phyloP scores from a whole-genome alignment of 53 echinoderm and acorn worm genomes.

The Apostichopus leukothele region DNA sequence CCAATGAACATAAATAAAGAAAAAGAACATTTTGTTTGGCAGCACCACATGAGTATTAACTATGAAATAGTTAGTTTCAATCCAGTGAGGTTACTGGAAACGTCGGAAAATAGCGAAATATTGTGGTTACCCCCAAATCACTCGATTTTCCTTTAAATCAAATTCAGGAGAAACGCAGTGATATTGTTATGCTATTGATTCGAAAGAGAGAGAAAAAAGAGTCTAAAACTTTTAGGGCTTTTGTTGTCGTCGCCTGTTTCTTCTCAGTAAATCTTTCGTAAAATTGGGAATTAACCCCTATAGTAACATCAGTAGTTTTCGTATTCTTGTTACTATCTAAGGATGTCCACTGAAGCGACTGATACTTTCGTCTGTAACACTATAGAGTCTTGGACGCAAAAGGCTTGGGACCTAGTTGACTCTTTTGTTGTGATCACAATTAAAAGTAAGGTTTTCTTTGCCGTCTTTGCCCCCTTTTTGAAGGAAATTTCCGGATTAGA shows the following conservation, averaged over 20 bases:
- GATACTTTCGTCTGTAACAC: background rate
- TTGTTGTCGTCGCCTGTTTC: constrained; percentile 18
- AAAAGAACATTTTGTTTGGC: too few species aligned
- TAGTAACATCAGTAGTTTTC: background rate
- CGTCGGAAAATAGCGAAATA: too few species aligned
- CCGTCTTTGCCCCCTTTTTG: background rate
- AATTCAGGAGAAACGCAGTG: too few species aligned
- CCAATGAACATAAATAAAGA: too few species aligned
- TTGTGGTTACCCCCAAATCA: too few species aligned
- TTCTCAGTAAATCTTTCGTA: constrained; percentile 30
- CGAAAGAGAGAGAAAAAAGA: background rate
- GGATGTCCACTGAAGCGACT: background rate
- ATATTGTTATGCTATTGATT: too few species aligned
- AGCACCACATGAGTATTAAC: too few species aligned
- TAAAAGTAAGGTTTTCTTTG: background rate
- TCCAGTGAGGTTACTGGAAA: too few species aligned
- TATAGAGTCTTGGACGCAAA: background rate
- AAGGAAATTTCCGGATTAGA: too few species aligned
- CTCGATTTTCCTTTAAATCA: too few species aligned
- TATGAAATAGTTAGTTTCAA: too few species aligned
- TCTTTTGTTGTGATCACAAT: background rate
- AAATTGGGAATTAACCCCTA: constrained; percentile 28
- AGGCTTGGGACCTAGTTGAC: background rate
- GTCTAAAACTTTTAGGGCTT: constrained; percentile 19
- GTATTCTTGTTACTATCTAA: background rate